These are phyloP conservation scores for Alcedo quadribrachys DNA, from an alignment of 2,797 vertebrate genomes.

Conservation along the genomic window DNA sequence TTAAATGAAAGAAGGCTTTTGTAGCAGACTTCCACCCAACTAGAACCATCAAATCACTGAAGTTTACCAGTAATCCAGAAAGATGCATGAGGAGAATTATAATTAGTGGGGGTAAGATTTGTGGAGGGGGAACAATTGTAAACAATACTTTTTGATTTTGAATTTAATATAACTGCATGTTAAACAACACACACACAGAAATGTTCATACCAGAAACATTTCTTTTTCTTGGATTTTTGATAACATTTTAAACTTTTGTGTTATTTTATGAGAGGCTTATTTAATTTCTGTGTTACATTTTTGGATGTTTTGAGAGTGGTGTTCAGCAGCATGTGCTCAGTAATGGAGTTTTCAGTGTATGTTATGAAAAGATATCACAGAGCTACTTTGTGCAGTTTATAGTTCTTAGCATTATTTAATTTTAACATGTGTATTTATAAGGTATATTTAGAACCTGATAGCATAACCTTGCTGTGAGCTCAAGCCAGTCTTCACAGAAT, in stretches of 20 bases:
- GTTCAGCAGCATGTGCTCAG: not conserved
- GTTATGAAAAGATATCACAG: not conserved
- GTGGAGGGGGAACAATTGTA: not conserved
- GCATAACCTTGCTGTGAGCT: not conserved
- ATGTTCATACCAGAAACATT: not conserved
- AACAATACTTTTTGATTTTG: not conserved
- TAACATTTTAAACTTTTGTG: not conserved
- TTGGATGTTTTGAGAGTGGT: not conserved
- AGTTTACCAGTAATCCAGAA: not conserved
- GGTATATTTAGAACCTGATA: not conserved
- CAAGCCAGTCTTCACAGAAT: not conserved
- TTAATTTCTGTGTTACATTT: not conserved
- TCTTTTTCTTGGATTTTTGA: not conserved
- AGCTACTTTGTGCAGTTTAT: not conserved
- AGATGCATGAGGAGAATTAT: not conserved
- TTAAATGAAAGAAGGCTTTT: not conserved
- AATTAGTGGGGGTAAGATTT: not conserved
- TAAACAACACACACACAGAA: not conserved
- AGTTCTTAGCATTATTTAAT: not conserved
- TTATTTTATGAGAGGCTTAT: not conserved
- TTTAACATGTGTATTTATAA: not conserved
- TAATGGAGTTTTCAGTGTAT: not conserved
- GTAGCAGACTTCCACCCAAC: not conserved
- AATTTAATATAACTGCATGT: not conserved
- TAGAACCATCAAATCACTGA: not conserved